Conservation (phyloP, 1,140 invertebrate species). For the Meteorus sp. region DNA sequence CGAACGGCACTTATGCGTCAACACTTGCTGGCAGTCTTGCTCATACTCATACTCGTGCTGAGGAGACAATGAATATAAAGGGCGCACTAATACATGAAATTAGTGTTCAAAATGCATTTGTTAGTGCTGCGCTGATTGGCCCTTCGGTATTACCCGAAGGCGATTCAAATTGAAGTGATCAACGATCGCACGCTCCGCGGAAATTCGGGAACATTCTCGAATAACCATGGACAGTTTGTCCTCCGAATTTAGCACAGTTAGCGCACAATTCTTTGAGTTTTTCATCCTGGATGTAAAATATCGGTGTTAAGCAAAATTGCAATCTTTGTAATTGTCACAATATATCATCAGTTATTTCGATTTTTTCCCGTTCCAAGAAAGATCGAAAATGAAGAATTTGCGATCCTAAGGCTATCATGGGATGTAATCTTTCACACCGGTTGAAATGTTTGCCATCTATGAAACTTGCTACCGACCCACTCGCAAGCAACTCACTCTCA, state of each 20-base stretch:
- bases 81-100: too few relatives aligned
- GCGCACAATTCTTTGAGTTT: slow-evolving; percentile 23
- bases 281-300: slow-evolving; percentile 33
- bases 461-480: neutral
- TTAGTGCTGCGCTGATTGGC: too few relatives aligned
- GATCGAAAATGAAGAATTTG: slow-evolving; percentile 1
- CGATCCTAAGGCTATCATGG: neutral
- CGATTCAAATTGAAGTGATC: too few relatives aligned
- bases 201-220: too few relatives aligned
- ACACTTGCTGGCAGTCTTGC: too few relatives aligned
- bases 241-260: slow-evolving; percentile 22
- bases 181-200: too few relatives aligned
- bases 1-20: too few relatives aligned
- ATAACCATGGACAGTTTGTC: slow-evolving; percentile 16
- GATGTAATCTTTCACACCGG: slow-evolving; percentile 7
- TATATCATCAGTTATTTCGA: slow-evolving; percentile 12
- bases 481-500: neutral
- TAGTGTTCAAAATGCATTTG: too few relatives aligned
- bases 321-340: slow-evolving; percentile 2
- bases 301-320: slow-evolving; percentile 23
- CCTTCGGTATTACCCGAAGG: too few relatives aligned
- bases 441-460: slow-evolving; percentile 4
- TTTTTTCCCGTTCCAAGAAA: slow-evolving; percentile 26
- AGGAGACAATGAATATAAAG: too few relatives aligned
- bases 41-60: too few relatives aligned